phyloP scores from a whole-genome alignment of 1,140 invertebrate genomes.

The Holcopasites calliopsidis region DNA sequence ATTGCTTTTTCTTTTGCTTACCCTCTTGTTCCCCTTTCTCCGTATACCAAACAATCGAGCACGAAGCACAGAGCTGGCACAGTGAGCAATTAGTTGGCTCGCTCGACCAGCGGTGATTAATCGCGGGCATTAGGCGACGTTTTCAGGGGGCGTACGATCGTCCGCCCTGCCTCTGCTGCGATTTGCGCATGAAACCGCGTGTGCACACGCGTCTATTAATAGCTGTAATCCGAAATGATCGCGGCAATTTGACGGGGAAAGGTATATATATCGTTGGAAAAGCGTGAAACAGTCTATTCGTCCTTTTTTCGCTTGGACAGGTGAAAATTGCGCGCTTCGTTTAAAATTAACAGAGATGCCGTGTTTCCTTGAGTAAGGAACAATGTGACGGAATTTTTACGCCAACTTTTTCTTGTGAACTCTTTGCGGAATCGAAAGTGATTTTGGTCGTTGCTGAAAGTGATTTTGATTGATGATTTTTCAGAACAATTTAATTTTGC shows the following conservation, averaged over 20 bases:
- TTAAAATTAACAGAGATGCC: too few relatives aligned
- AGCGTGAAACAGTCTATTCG: too few relatives aligned
- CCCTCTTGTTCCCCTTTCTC: not conserved
- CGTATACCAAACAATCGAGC: not conserved
- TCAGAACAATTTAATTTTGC: too few relatives aligned
- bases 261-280: not conserved
- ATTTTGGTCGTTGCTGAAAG: too few relatives aligned
- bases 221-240: slow-evolving; percentile 36
- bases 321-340: too few relatives aligned
- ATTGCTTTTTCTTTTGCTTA: not conserved
- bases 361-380: too few relatives aligned
- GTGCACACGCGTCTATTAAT: slow-evolving; percentile 16
- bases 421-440: too few relatives aligned
- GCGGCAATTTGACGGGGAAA: slow-evolving; percentile 28
- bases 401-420: too few relatives aligned
- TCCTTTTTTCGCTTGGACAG: too few relatives aligned
- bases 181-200: slow-evolving; percentile 21
- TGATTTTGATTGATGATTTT: too few relatives aligned
- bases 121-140: slow-evolving; percentile 31
- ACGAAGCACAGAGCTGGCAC: not conserved
- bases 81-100: slow-evolving; percentile 35
- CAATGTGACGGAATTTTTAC: too few relatives aligned
- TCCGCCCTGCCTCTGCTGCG: not conserved
- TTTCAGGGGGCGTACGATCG: slow-evolving; percentile 38
- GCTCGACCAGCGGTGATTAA: slow-evolving; percentile 36